A percentile compares a stretch with the other conserved stretches of the same genome.
phyloP scores from a whole-genome alignment of 2,113 vertebrate genomes.

The Xyliphius kryptos region DNA sequence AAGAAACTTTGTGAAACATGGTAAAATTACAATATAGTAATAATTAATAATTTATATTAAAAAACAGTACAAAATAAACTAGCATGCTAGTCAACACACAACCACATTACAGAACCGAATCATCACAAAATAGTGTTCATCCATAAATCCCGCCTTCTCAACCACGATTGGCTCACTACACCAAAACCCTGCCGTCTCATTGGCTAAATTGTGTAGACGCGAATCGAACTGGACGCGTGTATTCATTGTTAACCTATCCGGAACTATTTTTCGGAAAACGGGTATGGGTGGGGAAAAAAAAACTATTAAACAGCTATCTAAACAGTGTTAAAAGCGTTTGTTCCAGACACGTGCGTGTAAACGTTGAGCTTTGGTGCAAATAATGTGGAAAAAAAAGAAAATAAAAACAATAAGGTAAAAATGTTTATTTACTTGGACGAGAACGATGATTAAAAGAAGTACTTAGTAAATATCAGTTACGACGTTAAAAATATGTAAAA shows the following conservation, averaged over 20 bases:
- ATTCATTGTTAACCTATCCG: neutral
- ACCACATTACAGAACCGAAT: neutral
- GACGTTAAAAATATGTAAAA: neutral
- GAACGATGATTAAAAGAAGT: neutral
- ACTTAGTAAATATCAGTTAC: neutral
- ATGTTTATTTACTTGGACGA: neutral
- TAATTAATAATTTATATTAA: neutral
- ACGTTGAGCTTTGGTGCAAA: neutral
- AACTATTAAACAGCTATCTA: neutral
- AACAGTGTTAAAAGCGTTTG: constrained; percentile 1
- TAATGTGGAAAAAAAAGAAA: too few species aligned
- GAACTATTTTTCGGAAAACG: neutral
- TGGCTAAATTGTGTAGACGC: neutral
- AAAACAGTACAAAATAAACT: neutral
- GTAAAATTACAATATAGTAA: too few species aligned
- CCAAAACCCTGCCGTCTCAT: neutral
- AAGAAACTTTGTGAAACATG: too few species aligned
- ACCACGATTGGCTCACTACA: neutral
- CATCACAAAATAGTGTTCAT: neutral
- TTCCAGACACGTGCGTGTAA: neutral
- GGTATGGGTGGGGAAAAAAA: neutral
- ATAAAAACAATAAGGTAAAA: too few species aligned
- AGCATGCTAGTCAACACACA: constrained; percentile 4
- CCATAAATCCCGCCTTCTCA: neutral
- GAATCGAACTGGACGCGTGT: neutral